phyloP scores from a whole-genome alignment of 2,888 invertebrate species.

The Phyllotreta cruciferae region DNA sequence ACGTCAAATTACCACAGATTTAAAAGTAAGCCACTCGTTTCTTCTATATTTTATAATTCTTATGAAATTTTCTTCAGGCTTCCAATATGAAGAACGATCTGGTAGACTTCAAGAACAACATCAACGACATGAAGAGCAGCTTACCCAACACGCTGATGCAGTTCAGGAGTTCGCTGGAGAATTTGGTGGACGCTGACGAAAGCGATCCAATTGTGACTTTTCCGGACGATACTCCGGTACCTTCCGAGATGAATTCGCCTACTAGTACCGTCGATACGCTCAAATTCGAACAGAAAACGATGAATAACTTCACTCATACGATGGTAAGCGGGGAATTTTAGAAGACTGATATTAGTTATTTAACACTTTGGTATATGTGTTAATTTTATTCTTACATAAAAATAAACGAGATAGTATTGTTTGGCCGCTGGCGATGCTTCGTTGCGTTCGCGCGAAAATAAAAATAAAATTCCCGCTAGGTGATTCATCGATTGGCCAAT shows the following conservation, averaged over 20 bases:
- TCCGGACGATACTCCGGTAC: slow-evolving; percentile 78
- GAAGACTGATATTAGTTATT: too few species aligned
- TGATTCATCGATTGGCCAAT: background rate
- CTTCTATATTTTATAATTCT: background rate
- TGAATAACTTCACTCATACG: slow-evolving; percentile 78
- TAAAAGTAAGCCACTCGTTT: slow-evolving; percentile 61
- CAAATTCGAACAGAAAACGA: slow-evolving; percentile 84
- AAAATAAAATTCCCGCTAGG: slow-evolving; percentile 17
- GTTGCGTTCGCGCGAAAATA: slow-evolving; percentile 27
- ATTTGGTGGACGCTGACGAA: slow-evolving; percentile 72
- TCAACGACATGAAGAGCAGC: slow-evolving; percentile 83
- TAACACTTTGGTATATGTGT: background rate
- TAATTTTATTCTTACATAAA: slow-evolving; percentile 11
- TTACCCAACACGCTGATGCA: slow-evolving; percentile 48
- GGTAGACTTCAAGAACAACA: slow-evolving; percentile 80
- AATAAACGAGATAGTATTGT: slow-evolving; percentile 11
- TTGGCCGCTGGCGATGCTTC: slow-evolving; percentile 21
- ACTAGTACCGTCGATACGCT: slow-evolving; percentile 67
- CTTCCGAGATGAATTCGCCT: slow-evolving; percentile 60
- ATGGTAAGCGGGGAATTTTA: slow-evolving; percentile 66
- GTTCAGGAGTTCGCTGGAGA: slow-evolving; percentile 78
- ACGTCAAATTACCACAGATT: slow-evolving; percentile 65
- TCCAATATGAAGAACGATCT: slow-evolving; percentile 83
- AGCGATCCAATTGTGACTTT: slow-evolving; percentile 79
- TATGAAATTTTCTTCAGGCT: slow-evolving; percentile 59